Base-by-base conservation (phyloP, 1,140 invertebrate genomes). In the Aradophagus sp. region DNA sequence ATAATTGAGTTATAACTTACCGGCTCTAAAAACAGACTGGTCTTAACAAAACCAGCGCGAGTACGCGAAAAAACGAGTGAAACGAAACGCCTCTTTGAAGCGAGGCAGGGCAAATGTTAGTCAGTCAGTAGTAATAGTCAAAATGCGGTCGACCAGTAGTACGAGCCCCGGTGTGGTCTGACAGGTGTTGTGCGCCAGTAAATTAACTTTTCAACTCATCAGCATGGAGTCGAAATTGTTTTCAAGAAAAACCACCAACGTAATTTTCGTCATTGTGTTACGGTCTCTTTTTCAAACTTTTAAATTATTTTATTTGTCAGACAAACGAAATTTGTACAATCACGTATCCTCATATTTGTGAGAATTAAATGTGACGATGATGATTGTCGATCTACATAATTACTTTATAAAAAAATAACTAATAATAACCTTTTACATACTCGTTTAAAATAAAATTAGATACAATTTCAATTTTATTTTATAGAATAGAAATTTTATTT, bases 81-180 rank as follows among this genome's bases (percentile, higher is more conserved):
- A 41, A 53, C 23, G 38, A 42, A 55, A 32, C 19, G 17, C 39
- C 20, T 38, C 63, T 35, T 53, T 53, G 47, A 59, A 55, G 44
- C 19, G 41, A 55, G 52, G 12, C 45, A 27, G 26, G 35, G 41
- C 32, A 38, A 61, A 59, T 41, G 41, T 61, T 61, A 39, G 36
- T 55, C 31, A 36, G 42, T 32, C 32, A 63, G 59, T 69, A 20
- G 45, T 61, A 39, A 56, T 41, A 48, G 66, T 62, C 48, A 36
- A 69, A 69, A 52, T 27, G 16, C 27, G 26, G 45, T 53, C 59
- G 52, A 52, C 20, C 67, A 71, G 67, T 71, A 59, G 67, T 53
- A 52, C 47, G 41, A 50, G 8, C 38, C n/a, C 20, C 14, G 35
- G 48, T 62, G 44, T 34, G 59, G 48, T 68, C 47, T 20, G 63